phyloP scores from a whole-genome alignment of 2,797 vertebrate species.

The Eulemur coronatus region DNA sequence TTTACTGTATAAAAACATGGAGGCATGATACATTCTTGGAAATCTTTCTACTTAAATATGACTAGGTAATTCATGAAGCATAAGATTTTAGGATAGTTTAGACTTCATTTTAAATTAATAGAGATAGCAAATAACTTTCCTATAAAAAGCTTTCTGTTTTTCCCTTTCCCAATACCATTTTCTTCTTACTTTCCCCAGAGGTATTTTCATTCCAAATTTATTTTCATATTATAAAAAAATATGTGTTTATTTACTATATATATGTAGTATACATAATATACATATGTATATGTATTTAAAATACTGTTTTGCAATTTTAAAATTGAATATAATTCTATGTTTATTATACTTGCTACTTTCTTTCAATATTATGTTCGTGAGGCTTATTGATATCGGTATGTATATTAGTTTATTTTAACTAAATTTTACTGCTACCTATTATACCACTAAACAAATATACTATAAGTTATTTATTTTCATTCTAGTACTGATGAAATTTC shows the following conservation, averaged over 20 bases:
- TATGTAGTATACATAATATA: background rate
- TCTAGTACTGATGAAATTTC: background rate
- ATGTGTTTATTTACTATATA: background rate
- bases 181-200: background rate
- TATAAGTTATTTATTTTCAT: background rate
- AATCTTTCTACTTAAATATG: background rate
- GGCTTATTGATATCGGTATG: background rate
- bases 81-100: background rate
- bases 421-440: background rate
- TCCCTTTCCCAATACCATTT: background rate
- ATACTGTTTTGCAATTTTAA: background rate
- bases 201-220: background rate
- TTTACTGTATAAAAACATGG: background rate
- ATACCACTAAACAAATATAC: background rate
- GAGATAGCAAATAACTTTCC: background rate
- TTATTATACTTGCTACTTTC: background rate
- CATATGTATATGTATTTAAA: background rate
- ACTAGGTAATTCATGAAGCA: background rate
- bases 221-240: background rate
- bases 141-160: background rate
- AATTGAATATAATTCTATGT: background rate
- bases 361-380: background rate
- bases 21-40: background rate
- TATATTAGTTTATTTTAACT: background rate
- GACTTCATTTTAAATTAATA: slow-evolving; percentile 10